Conservation (phyloP, 2,888 invertebrate genomes). For the Hemistola chrysoprasaria region DNA sequence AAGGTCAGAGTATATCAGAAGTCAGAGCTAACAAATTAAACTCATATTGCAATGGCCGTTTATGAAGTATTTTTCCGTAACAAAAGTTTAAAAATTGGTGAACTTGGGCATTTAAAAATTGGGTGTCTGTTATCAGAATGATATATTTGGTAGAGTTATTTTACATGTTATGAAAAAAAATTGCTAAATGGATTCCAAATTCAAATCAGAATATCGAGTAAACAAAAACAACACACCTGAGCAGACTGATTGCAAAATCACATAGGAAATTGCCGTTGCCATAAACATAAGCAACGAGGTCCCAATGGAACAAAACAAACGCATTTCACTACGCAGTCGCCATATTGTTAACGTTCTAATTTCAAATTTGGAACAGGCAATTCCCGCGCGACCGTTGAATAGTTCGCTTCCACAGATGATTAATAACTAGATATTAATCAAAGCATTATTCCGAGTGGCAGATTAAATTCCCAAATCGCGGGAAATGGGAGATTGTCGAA, state of each 20-base stretch:
- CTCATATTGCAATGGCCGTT: no score
- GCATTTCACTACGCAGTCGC: slow-evolving; percentile 41
- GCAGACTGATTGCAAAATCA: slow-evolving; percentile 2
- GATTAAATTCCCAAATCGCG: slow-evolving; percentile 29
- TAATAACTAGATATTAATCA: slow-evolving; percentile 70
- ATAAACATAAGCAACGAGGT: slow-evolving; percentile 8
- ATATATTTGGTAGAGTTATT: no score
- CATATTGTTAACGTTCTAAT: slow-evolving; percentile 64
- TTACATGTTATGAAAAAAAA: no score
- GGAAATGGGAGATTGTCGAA: slow-evolving; percentile 12
- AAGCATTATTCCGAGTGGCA: slow-evolving; percentile 55
- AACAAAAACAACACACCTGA: no score
- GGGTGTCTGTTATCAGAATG: no score
- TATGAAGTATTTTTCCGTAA: no score
- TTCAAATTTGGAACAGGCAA: slow-evolving; percentile 60
- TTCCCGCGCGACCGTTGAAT: slow-evolving; percentile 64
- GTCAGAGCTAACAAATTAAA: no score
- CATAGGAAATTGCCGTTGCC: background rate
- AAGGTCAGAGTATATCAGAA: no score
- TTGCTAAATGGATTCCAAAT: no score
- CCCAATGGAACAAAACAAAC: slow-evolving; percentile 36
- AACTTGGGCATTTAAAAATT: no score
- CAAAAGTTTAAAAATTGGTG: no score
- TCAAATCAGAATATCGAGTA: no score
- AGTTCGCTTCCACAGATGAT: slow-evolving; percentile 66